Conservation (phyloP, 1,140 invertebrate species). For the Geopemphigus sp. region DNA sequence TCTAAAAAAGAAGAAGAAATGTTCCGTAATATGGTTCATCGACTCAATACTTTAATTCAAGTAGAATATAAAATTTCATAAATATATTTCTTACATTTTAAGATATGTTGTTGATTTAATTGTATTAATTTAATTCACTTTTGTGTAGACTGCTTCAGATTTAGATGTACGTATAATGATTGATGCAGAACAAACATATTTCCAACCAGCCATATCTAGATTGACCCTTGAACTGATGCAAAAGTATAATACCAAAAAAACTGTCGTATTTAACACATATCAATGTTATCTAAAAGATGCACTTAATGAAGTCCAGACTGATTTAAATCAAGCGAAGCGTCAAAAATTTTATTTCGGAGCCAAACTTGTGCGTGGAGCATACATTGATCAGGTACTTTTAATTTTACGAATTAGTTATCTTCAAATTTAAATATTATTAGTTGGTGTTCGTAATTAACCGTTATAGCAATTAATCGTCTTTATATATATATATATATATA, state of each 20-base stretch:
- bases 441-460: no score
- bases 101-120: no score
- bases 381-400: slow-evolving; percentile 68
- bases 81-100: no score
- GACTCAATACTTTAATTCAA: slow-evolving; percentile 81
- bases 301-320: slow-evolving; percentile 81
- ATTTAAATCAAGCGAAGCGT: slow-evolving; percentile 89
- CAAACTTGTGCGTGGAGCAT: slow-evolving; percentile 96
- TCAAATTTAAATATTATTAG: no score
- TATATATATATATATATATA: no score
- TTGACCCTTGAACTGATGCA: slow-evolving; percentile 97
- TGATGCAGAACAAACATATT: slow-evolving; percentile 99
- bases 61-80: no score
- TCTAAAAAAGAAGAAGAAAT: slow-evolving; percentile 94
- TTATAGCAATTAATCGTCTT: no score
- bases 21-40: slow-evolving; percentile 95
- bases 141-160: slow-evolving; percentile 75
- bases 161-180: slow-evolving; percentile 96
- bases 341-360: slow-evolving; percentile 98
- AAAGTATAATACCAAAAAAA: slow-evolving; percentile 86
- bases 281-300: slow-evolving; percentile 96
- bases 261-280: slow-evolving; percentile 98
- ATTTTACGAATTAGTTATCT: no score
- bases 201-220: slow-evolving; percentile 96
- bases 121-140: no score